Conservation (phyloP, 2,797 vertebrate genomes). For the Decapterus maruadsi region DNA sequence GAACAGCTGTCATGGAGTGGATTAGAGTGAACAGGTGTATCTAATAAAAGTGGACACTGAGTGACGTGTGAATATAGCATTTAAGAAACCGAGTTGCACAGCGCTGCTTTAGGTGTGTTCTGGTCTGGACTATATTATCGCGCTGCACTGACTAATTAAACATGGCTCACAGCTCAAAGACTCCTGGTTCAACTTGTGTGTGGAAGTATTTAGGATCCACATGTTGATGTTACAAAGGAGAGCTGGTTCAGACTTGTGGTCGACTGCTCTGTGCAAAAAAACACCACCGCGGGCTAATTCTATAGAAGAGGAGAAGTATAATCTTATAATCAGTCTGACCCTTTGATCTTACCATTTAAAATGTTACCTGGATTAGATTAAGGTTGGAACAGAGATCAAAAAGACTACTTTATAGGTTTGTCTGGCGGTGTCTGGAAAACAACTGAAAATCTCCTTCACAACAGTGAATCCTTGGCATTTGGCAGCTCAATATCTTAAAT, state of each 20-base stretch:
- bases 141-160: no score
- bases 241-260: not conserved
- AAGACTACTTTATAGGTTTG: not conserved
- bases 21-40: not conserved
- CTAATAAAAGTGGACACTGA: not conserved
- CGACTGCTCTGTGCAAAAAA: no score
- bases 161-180: no score
- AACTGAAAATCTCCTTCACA: not conserved
- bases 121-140: no score
- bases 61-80: not conserved
- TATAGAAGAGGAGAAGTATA: not conserved
- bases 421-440: not conserved
- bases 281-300: not conserved
- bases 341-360: not conserved
- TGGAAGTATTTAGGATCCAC: not conserved
- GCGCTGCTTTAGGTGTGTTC: not conserved
- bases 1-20: not conserved
- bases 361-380: not conserved
- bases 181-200: no score
- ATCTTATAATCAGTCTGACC: not conserved
- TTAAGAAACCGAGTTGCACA: not conserved
- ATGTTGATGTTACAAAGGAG: not conserved
- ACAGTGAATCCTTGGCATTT: no score
- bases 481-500: no score
- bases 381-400: not conserved